phyloP scores from a whole-genome alignment of 2,888 invertebrate species.

The Leptinotarsa haldemani region DNA sequence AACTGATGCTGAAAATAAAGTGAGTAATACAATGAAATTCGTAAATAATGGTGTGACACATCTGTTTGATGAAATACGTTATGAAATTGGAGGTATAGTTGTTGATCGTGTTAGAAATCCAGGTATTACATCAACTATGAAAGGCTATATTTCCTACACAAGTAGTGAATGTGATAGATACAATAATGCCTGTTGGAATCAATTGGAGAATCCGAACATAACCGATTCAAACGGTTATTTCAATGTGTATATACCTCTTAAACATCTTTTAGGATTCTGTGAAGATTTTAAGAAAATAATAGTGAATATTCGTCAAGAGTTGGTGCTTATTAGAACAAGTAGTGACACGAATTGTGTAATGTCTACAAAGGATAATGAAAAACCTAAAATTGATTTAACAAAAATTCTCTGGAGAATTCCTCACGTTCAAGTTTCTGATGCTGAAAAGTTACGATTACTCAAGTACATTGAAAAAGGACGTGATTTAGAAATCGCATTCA shows the following conservation, averaged over 20 bases:
- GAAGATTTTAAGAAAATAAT: slow-evolving; percentile 55
- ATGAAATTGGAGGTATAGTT: too few relatives aligned
- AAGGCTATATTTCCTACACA: too few relatives aligned
- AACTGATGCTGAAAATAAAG: too few relatives aligned
- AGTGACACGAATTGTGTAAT: slow-evolving; percentile 45
- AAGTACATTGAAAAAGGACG: neutral
- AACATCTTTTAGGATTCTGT: slow-evolving; percentile 7
- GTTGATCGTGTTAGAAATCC: too few relatives aligned
- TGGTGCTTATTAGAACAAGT: slow-evolving; percentile 56
- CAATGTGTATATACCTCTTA: slow-evolving; percentile 24
- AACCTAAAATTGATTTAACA: slow-evolving; percentile 11
- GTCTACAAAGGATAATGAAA: slow-evolving; percentile 12
- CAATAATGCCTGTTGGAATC: neutral
- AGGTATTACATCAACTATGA: too few relatives aligned
- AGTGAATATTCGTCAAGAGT: slow-evolving; percentile 58
- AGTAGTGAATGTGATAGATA: too few relatives aligned
- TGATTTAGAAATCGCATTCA: slow-evolving; percentile 8
- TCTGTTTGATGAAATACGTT: too few relatives aligned
- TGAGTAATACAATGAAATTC: too few relatives aligned
- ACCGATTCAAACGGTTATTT: slow-evolving; percentile 39
- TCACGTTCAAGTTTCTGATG: neutral
- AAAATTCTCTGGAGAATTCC: neutral
- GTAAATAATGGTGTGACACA: too few relatives aligned
- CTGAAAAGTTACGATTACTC: neutral
- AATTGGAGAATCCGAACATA: neutral